Conservation (phyloP, 2,113 vertebrate species). For the Rhegmatorhina hoffmannsi region DNA sequence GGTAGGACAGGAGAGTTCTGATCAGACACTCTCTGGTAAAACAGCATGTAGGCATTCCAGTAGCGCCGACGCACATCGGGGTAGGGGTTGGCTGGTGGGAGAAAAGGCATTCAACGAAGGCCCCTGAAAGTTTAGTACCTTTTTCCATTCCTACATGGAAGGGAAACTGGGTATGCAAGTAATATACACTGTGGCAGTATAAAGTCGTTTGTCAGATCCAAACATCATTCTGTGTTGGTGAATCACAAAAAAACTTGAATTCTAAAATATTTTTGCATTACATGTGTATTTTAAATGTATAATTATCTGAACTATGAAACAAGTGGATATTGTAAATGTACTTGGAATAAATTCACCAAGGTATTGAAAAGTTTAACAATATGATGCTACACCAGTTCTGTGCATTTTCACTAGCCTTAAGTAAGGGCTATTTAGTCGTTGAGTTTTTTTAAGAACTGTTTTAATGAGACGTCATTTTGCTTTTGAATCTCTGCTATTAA, state of each 20-base stretch:
- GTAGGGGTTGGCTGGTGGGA: conserved; percentile 89
- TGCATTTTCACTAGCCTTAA: background rate
- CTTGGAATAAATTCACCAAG: background rate
- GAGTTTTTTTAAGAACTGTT: background rate
- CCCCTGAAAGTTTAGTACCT: background rate
- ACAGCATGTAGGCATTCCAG: conserved; percentile 99
- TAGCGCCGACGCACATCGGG: conserved; percentile 94
- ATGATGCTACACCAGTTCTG: background rate
- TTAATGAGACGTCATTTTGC: background rate
- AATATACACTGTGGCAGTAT: background rate
- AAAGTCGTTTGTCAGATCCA: background rate
- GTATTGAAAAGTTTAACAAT: background rate
- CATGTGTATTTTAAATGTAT: background rate
- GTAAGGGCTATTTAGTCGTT: background rate
- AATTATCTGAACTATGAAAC: background rate
- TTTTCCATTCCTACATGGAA: background rate
- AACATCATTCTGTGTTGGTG: background rate
- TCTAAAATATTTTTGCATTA: background rate
- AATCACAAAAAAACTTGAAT: background rate
- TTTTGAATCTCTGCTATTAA: background rate
- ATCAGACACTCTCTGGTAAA: conserved; percentile 96
- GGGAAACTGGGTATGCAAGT: background rate
- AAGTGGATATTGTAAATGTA: background rate
- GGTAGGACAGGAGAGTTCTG: conserved; percentile 95
- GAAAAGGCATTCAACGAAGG: background rate